Evolutionary conservation across 2,797 vertebrate genomes (phyloP), one percentile per base, ranked within the genome.

Genomic region (Phaenicophaeus curvirostris): DNA sequence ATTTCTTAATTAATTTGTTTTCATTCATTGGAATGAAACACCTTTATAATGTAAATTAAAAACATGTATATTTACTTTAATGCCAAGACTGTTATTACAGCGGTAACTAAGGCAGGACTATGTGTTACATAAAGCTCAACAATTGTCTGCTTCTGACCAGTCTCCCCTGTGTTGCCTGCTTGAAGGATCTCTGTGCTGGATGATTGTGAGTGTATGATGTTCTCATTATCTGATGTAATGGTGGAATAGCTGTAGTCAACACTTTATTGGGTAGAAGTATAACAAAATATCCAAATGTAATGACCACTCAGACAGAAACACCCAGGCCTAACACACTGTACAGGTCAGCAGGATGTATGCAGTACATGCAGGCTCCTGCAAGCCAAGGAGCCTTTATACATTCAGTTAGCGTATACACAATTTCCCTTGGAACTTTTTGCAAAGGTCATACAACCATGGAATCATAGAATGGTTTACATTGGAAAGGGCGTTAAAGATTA

Each of bases 251-350:
- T 42, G 16, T 48, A 68, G 6, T 7, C 13, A 96, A 35, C 11
- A 39, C 27, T 66, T 62, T 39, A 28, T 28, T 73, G 2, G 21
- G 28, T 28, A 68, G 27, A 85, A 69, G 9, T 25, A 9, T 44
- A 62, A 58, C 13, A 14, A 39, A 61, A 80, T 59, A 54, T 73
- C 3, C 24, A 78, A 17, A 37, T 16, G 9, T 35, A n/a, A 8
- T 24, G 12, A n/a, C 15, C 14, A 42, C n/a, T 13, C 14, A 71
- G 44, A 48, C 15, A 75, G 19, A 58, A 80, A 37, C 4, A 28
- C 37, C 39, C 69, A 7, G 2, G 2, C 3, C 1, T 54, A 83
- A 44, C 0, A 3, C 5, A 20, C 14, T 39, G 6, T 20, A 74
- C 2, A 0, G 37, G 11, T 13, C 35, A 37, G 6, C 18, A 61